Conservation (phyloP, 2,888 invertebrate genomes). For the Dolichomitus sp. region DNA sequence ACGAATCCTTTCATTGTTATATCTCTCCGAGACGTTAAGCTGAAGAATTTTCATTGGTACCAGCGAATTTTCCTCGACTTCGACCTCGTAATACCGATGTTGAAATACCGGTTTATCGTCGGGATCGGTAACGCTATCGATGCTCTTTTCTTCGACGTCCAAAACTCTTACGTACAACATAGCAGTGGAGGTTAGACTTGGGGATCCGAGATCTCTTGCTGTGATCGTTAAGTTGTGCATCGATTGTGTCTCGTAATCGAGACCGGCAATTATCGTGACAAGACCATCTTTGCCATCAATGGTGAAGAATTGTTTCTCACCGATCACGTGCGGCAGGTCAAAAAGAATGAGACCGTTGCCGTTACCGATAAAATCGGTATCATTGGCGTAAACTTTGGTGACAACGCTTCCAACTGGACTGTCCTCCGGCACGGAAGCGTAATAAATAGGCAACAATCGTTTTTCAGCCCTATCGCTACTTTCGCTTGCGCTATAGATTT, state of each 20-base stretch:
- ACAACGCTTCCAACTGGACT: slow-evolving; percentile 92
- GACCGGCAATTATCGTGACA: slow-evolving; percentile 91
- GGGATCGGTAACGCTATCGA: slow-evolving; percentile 87
- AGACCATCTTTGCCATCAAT: slow-evolving; percentile 95
- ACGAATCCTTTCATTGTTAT: slow-evolving; percentile 89
- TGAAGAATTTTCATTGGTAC: slow-evolving; percentile 92
- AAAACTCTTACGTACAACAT: slow-evolving; percentile 90
- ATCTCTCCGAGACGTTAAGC: slow-evolving; percentile 91
- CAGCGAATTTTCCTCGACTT: slow-evolving; percentile 93
- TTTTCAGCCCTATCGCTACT: slow-evolving; percentile 83
- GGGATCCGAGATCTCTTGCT: slow-evolving; percentile 95
- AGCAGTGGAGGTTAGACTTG: slow-evolving; percentile 93
- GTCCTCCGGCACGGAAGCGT: slow-evolving; percentile 92
- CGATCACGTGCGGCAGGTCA: slow-evolving; percentile 90
- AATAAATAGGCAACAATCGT: slow-evolving; percentile 90
- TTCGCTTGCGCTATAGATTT: slow-evolving; percentile 87
- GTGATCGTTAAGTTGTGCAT: slow-evolving; percentile 92
- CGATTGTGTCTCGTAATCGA: slow-evolving; percentile 91
- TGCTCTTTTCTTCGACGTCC: slow-evolving; percentile 89
- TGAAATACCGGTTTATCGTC: slow-evolving; percentile 87
- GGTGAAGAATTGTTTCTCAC: slow-evolving; percentile 88
- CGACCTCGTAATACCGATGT: slow-evolving; percentile 93
- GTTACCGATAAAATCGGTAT: slow-evolving; percentile 94
- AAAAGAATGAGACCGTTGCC: slow-evolving; percentile 95
- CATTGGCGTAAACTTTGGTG: slow-evolving; percentile 93